Evolutionary conservation across 2,113 vertebrate species (phyloP).

Genomic region (Mesitornis unicolor): DNA sequence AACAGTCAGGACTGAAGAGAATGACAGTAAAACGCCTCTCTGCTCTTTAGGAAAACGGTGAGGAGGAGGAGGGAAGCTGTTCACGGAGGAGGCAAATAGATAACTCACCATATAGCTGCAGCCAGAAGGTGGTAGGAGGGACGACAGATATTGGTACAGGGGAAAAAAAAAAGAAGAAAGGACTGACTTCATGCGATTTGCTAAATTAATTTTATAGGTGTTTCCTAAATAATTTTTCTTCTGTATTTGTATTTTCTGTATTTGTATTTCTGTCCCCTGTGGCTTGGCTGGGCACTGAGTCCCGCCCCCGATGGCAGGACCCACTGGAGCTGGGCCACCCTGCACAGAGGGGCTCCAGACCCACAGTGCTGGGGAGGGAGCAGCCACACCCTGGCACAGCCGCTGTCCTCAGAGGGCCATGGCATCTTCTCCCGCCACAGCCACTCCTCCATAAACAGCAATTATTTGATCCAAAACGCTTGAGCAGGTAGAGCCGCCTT

Average conservation of each 20-base stretch:
- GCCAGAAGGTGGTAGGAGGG: slow-evolving; percentile 16
- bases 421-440: background rate
- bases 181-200: background rate
- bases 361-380: background rate
- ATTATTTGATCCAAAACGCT: background rate
- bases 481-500: fast-evolving
- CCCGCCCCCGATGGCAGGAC: fast-evolving
- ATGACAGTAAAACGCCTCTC: background rate
- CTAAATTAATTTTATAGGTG: background rate
- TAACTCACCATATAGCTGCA: background rate
- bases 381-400: background rate
- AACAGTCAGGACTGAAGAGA: background rate
- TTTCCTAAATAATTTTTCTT: background rate
- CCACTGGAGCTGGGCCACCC: background rate
- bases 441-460: fast-evolving
- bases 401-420: background rate
- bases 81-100: background rate
- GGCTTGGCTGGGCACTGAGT: background rate
- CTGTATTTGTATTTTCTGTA: background rate
- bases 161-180: background rate
- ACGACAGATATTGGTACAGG: background rate
- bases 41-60: background rate
- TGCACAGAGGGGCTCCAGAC: fast-evolving
- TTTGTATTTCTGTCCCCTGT: background rate
- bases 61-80: background rate